Evolutionary conservation across 2,797 vertebrate species (phyloP).

Genomic region (Selene dorsalis): DNA sequence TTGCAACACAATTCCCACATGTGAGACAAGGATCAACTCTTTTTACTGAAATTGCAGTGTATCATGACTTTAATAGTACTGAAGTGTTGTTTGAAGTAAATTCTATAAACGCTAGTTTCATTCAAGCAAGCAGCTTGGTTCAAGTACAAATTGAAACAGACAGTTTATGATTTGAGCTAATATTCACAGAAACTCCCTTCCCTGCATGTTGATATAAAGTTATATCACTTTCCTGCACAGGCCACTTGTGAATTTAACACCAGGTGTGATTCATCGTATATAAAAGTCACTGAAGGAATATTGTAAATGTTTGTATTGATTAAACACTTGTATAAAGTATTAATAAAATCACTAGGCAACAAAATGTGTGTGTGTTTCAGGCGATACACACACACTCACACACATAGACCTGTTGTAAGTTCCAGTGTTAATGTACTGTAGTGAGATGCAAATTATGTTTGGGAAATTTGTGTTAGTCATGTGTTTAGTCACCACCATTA

Average conservation of each 20-base stretch:
- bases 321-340: neutral
- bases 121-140: neutral
- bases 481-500: constrained; percentile 51
- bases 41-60: constrained; percentile 5
- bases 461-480: constrained; percentile 40
- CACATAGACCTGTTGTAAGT: constrained; percentile 15
- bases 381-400: constrained; percentile 17
- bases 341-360: neutral
- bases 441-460: constrained; percentile 53
- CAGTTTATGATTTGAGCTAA: constrained; percentile 8
- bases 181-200: neutral
- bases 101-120: neutral
- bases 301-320: neutral
- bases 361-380: neutral
- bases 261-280: neutral
- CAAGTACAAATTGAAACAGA: constrained; percentile 21
- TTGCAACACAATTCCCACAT: neutral
- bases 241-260: neutral
- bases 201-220: constrained; percentile 7
- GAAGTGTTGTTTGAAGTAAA: neutral
- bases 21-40: neutral
- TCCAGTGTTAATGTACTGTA: constrained; percentile 61
- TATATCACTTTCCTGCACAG: constrained; percentile 4
- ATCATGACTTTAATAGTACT: constrained; percentile 4
- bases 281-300: neutral